Percentiles rank a stretch among this genome's conserved stretches.
These are phyloP conservation scores for Falco cherrug DNA, from an alignment of 2,797 vertebrate genomes.

Conservation along the genomic window DNA sequence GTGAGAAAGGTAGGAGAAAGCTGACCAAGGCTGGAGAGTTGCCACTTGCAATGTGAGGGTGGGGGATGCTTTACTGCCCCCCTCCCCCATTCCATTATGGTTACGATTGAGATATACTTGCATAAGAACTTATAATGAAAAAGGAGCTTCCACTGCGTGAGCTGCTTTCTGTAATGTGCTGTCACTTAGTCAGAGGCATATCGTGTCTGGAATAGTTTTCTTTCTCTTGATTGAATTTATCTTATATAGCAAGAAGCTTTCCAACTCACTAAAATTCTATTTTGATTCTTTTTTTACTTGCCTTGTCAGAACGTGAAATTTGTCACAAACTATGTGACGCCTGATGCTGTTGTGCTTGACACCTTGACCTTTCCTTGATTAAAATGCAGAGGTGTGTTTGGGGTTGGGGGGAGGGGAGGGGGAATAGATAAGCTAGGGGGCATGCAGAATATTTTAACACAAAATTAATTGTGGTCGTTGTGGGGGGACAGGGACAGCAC, in stretches of 20 bases:
- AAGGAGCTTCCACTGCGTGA: not conserved
- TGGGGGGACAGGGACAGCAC: not conserved
- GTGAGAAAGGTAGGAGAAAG: not conserved
- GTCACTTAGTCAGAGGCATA: not conserved
- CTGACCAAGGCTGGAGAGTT: not conserved
- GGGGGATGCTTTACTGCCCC: not conserved
- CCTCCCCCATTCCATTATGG: not conserved
- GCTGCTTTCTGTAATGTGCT: not conserved
- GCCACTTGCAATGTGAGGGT: not conserved
- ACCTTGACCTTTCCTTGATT: slow-evolving; percentile 4
- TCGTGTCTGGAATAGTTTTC: not conserved
- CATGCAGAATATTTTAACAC: not conserved
- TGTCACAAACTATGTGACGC: not conserved
- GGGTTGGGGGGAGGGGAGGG: not conserved
- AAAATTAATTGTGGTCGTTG: not conserved
- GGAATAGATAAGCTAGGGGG: not conserved
- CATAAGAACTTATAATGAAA: not conserved
- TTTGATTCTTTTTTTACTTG: not conserved
- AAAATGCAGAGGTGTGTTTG: not conserved
- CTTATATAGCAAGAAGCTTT: not conserved
- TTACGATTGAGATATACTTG: not conserved
- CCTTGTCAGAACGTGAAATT: not conserved
- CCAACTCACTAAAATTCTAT: not conserved
- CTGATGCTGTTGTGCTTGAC: not conserved
- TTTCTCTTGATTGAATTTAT: slow-evolving; percentile 2